Conservation (phyloP, 2,888 invertebrate genomes). For the Netelia fuscicornis region DNA sequence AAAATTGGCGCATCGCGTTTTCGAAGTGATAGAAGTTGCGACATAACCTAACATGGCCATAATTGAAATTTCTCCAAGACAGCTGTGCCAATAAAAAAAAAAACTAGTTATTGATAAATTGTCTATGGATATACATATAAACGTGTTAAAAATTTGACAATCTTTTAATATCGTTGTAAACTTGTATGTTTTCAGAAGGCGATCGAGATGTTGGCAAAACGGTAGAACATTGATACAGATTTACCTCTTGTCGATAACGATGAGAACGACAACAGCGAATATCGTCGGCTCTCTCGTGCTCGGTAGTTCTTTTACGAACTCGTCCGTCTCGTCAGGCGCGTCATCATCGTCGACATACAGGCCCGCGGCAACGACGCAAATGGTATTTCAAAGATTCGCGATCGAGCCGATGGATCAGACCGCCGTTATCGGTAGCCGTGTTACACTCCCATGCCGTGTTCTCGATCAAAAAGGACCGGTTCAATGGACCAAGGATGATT, state of each 20-base stretch:
- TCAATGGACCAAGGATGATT: conserved; percentile 99
- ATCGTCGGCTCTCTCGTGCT: conserved; percentile 42
- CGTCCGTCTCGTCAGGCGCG: conserved; percentile 49
- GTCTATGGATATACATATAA: too few species aligned
- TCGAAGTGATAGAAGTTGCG: too few species aligned
- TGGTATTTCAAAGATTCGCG: conserved; percentile 91
- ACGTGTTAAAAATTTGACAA: not conserved
- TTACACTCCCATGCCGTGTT: conserved; percentile 95
- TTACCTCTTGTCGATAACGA: conserved; percentile 39
- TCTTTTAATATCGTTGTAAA: not conserved
- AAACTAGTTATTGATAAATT: too few species aligned
- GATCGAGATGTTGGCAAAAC: conserved; percentile 26
- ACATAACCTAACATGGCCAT: too few species aligned
- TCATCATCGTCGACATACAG: conserved; percentile 76
- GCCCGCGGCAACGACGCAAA: conserved; percentile 81
- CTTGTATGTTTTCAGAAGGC: conserved; percentile 52
- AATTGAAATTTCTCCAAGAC: too few species aligned
- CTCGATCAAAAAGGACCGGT: conserved; percentile 95
- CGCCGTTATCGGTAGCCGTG: conserved; percentile 94
- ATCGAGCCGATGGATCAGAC: conserved; percentile 97
- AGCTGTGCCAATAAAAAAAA: too few species aligned
- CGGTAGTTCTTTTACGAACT: conserved; percentile 51
- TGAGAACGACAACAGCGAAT: conserved; percentile 54
- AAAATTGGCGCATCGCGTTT: too few species aligned
- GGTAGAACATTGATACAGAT: conserved; percentile 47